These are phyloP conservation scores for Tinea pellionella DNA, from an alignment of 2,888 invertebrate genomes.

Conservation along the genomic window DNA sequence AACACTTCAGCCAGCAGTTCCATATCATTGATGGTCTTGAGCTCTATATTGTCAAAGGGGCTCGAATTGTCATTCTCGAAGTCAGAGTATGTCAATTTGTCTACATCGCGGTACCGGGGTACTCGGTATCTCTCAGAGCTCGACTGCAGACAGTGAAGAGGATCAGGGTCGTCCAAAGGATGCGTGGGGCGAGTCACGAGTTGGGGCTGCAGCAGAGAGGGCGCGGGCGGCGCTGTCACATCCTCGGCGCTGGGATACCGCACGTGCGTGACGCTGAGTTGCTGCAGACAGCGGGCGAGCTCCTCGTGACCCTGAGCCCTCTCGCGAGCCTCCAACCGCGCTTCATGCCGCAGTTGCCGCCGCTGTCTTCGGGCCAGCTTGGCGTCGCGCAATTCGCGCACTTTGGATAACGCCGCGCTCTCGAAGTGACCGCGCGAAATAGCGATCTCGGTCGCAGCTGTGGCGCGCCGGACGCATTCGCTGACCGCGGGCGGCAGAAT, in stretches of 20 bases:
- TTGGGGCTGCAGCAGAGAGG: conserved; percentile 49
- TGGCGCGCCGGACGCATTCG: conserved; percentile 45
- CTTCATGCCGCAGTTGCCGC: conserved; percentile 70
- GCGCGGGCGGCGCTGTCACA: not conserved
- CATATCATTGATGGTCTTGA: conserved; percentile 93
- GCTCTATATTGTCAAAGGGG: conserved; percentile 92
- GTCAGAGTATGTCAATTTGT: conserved; percentile 73
- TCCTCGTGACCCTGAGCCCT: conserved; percentile 22
- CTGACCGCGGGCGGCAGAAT: conserved; percentile 63
- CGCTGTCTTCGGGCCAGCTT: conserved; percentile 73
- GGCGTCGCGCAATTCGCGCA: conserved; percentile 76
- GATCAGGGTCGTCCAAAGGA: conserved; percentile 27
- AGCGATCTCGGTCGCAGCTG: conserved; percentile 41
- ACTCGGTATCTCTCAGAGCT: conserved; percentile 37
- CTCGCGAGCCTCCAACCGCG: conserved; percentile 51
- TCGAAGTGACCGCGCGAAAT: conserved; percentile 79
- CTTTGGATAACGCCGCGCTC: conserved; percentile 76
- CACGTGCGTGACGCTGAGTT: conserved; percentile 67
- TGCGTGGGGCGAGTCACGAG: conserved; percentile 42
- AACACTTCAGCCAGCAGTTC: conserved; percentile 88
- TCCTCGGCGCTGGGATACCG: conserved; percentile 74
- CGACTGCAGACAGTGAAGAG: conserved; percentile 45
- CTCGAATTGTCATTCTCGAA: conserved; percentile 93
- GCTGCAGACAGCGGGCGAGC: conserved; percentile 35
- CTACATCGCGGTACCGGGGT: conserved; percentile 33